A percentile compares a stretch with the other conserved stretches of the same genome.
Evolutionary conservation across 1,140 invertebrate genomes (phyloP).

Genomic region (Metaphire vulgaris): DNA sequence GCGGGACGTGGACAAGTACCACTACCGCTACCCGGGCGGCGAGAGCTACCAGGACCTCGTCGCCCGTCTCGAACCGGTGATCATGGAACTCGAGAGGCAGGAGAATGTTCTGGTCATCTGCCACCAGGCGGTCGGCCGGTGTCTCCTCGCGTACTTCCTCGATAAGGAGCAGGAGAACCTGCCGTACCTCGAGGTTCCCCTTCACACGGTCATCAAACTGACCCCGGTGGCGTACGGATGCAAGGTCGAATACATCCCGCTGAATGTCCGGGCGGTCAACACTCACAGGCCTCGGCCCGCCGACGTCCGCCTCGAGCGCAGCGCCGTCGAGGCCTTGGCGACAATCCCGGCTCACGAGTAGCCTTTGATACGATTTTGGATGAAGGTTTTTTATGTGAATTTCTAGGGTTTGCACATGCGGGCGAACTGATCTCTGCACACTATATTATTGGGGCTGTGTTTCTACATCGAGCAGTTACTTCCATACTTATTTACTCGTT

Average conservation of each 20-base stretch:
- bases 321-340: conserved; percentile 9
- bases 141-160: conserved; percentile 88
- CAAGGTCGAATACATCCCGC: conserved; percentile 9
- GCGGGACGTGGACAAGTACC: conserved; percentile 91
- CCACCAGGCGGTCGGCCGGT: conserved; percentile 94
- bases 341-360: conserved; percentile 9
- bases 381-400: too few relatives aligned
- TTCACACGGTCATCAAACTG: conserved; percentile 95
- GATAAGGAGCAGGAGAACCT: conserved; percentile 50
- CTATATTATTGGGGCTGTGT: too few relatives aligned
- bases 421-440: too few relatives aligned
- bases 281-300: conserved; percentile 74
- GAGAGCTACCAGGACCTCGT: conserved; percentile 71
- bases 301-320: conserved; percentile 25
- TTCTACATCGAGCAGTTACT: too few relatives aligned
- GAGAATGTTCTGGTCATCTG: conserved; percentile 96
- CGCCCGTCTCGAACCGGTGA: conserved; percentile 90
- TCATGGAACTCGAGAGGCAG: conserved; percentile 97
- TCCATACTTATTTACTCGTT: too few relatives aligned
- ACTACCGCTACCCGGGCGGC: conserved; percentile 92
- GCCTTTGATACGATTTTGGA: too few relatives aligned
- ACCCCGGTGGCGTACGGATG: conserved; percentile 95
- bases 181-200: conserved; percentile 84
- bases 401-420: too few relatives aligned
- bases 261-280: conserved; percentile 25